A percentile compares a stretch with the other conserved stretches of the same genome.
Evolutionary conservation across 2,888 invertebrate species (phyloP).

Genomic region (Alsophila aescularia): DNA sequence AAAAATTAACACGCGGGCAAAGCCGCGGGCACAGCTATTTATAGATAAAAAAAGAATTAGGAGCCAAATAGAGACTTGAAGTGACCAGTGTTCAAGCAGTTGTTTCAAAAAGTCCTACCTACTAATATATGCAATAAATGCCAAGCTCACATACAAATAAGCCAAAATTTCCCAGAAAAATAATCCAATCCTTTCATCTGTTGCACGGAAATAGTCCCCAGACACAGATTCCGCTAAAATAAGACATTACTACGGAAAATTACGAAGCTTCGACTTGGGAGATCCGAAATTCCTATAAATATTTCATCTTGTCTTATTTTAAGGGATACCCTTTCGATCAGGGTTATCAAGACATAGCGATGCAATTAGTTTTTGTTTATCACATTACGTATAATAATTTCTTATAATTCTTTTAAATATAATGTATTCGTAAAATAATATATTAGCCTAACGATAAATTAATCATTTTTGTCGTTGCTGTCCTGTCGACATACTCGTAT

Average conservation of each 20-base stretch:
- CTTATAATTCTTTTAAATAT: too few species aligned
- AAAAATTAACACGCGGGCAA: too few species aligned
- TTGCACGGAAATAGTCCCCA: not conserved
- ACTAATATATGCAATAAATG: not conserved
- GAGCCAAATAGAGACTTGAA: too few species aligned
- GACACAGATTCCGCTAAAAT: slow-evolving; percentile 15
- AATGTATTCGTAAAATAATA: too few species aligned
- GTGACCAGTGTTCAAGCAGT: too few species aligned
- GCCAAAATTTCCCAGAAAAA: not conserved
- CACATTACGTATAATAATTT: too few species aligned
- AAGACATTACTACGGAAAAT: slow-evolving; percentile 9
- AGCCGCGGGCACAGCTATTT: too few species aligned
- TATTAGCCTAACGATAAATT: too few species aligned
- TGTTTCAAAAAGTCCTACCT: not conserved
- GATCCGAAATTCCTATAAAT: slow-evolving; percentile 26
- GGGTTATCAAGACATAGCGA: not conserved
- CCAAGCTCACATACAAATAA: not conserved
- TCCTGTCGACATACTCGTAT: too few species aligned
- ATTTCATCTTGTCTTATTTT: slow-evolving; percentile 28
- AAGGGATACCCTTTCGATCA: slow-evolving; percentile 27
- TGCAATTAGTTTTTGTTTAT: too few species aligned
- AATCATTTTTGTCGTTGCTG: too few species aligned
- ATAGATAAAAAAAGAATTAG: too few species aligned
- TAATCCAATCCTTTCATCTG: not conserved
- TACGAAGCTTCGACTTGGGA: slow-evolving; percentile 18